phyloP scores from a whole-genome alignment of 2,797 vertebrate species.

The Chanos chanos region DNA sequence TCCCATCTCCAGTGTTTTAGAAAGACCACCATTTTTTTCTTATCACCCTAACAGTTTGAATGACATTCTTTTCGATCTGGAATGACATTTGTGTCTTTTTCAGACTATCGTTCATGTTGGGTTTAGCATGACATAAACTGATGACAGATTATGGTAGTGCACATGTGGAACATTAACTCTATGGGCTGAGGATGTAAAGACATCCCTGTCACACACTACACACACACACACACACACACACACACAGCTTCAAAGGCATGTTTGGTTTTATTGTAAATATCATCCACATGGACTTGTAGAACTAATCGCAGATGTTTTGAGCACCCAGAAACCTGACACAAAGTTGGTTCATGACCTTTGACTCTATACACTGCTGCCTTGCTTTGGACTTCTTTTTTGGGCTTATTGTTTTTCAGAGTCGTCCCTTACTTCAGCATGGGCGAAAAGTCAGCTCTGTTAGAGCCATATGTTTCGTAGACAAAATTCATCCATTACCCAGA shows the following conservation, averaged over 20 bases:
- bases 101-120: too few relatives aligned
- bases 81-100: too few relatives aligned
- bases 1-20: too few relatives aligned
- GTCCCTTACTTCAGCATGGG: conserved; percentile 49
- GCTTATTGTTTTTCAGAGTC: conserved; percentile 37
- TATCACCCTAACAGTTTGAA: too few relatives aligned
- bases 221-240: too few relatives aligned
- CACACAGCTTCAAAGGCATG: conserved; percentile 53
- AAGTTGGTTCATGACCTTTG: conserved; percentile 49
- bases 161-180: conserved; percentile 2
- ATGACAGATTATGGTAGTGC: too few relatives aligned
- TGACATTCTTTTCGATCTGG: too few relatives aligned
- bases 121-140: too few relatives aligned
- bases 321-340: conserved; percentile 38
- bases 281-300: conserved; percentile 51
- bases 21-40: too few relatives aligned
- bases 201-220: too few relatives aligned
- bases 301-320: conserved; percentile 49
- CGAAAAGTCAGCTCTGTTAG: conserved; percentile 41
- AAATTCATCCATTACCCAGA: conserved; percentile 53
- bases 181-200: too few relatives aligned
- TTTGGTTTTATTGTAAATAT: conserved; percentile 48
- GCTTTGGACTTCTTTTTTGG: background rate
- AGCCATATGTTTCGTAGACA: conserved; percentile 58
- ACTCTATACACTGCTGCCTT: conserved; percentile 7